Percentiles rank a stretch among this genome's conserved stretches.
Evolutionary conservation across 2,888 invertebrate species (phyloP).

Genomic region (Macropis europaea): DNA sequence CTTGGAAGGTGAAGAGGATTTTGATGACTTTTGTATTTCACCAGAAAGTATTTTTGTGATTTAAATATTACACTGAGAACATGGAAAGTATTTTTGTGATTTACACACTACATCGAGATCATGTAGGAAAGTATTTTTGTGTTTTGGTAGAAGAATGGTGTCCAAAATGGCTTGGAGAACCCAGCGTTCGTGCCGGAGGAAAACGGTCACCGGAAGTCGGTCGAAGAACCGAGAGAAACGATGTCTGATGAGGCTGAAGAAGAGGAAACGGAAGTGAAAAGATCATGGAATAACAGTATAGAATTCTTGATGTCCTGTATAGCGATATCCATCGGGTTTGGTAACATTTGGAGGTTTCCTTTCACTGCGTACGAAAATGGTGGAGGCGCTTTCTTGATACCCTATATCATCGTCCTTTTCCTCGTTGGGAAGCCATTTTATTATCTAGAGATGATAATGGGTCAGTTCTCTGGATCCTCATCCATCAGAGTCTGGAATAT

Average conservation of each 20-base stretch:
- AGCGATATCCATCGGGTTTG: conserved; percentile 85
- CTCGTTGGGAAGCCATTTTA: conserved; percentile 90
- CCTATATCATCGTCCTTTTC: conserved; percentile 85
- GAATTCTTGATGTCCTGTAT: conserved; percentile 86
- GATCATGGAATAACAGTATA: conserved; percentile 83
- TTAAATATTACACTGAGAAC: too few relatives aligned
- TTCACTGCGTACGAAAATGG: conserved; percentile 86
- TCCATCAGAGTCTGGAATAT: conserved; percentile 87
- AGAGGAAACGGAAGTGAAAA: conserved; percentile 18
- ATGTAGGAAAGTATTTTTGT: not conserved
- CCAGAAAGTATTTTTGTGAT: too few relatives aligned
- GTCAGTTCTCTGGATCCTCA: conserved; percentile 91
- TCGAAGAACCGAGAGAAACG: not conserved
- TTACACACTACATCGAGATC: too few relatives aligned
- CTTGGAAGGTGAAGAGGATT: too few relatives aligned
- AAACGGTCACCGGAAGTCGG: not conserved
- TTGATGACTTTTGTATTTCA: too few relatives aligned
- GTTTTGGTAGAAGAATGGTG: not conserved
- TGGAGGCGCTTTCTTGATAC: conserved; percentile 86
- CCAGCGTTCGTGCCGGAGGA: not conserved
- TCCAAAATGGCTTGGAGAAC: not conserved
- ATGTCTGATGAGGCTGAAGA: not conserved
- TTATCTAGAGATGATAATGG: conserved; percentile 91
- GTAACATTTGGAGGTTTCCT: conserved; percentile 87
- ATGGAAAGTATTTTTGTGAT: too few relatives aligned